phyloP scores from a whole-genome alignment of 2,888 invertebrate species.

The Teinopalpus imperialis region DNA sequence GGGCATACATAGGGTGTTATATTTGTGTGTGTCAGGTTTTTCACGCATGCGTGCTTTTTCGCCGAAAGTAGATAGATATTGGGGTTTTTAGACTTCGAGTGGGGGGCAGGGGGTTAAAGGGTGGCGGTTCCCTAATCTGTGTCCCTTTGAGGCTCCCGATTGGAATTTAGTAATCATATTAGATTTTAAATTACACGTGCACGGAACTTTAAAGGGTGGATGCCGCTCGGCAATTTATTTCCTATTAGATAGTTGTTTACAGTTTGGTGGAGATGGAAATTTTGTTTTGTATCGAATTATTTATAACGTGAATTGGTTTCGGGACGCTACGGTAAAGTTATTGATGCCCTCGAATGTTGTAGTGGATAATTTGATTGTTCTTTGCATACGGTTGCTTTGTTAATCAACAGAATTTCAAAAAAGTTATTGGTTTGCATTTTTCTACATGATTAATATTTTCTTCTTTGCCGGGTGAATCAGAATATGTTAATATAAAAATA shows the following conservation, averaged over 20 bases:
- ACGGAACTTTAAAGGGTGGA: conserved; percentile 64
- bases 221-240: conserved; percentile 60
- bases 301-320: conserved; percentile 31
- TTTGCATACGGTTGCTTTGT: too few species aligned
- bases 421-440: too few species aligned
- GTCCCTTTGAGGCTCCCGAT: conserved; percentile 77
- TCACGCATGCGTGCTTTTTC: conserved; percentile 77
- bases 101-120: conserved; percentile 45
- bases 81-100: conserved; percentile 70
- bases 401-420: too few species aligned
- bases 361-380: conserved; percentile 5
- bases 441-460: too few species aligned
- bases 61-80: conserved; percentile 75
- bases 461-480: too few species aligned
- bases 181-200: conserved; percentile 80
- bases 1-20: conserved; percentile 57
- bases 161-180: conserved; percentile 82
- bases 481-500: too few species aligned
- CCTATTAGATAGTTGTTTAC: conserved; percentile 65
- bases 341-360: neutral
- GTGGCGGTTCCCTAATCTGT: conserved; percentile 69
- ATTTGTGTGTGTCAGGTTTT: conserved; percentile 70
- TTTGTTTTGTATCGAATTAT: conserved; percentile 18
- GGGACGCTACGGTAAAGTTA: conserved; percentile 2
- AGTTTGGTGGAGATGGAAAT: conserved; percentile 25